Conservation (phyloP, 1,140 invertebrate genomes). For the Lordiphosa collinella region DNA sequence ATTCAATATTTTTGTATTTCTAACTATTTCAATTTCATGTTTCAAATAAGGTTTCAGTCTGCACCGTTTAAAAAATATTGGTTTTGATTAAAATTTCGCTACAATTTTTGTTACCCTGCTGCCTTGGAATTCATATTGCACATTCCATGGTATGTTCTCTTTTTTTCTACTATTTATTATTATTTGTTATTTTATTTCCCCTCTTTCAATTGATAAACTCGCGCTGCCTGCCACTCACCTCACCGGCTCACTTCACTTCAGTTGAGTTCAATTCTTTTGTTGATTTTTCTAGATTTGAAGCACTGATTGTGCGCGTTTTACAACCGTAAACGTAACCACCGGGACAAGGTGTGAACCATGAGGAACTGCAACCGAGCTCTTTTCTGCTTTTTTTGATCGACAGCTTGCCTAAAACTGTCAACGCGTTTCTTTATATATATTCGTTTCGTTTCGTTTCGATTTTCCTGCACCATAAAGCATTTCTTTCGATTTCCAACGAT, state of each 20-base stretch:
- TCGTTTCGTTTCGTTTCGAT: slow-evolving; percentile 43
- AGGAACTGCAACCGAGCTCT: slow-evolving; percentile 30
- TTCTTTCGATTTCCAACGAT: slow-evolving; percentile 64
- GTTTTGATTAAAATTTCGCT: too few species aligned
- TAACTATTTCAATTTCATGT: too few species aligned
- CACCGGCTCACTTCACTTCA: slow-evolving; percentile 33
- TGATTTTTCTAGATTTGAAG: slow-evolving; percentile 75
- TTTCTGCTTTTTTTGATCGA: slow-evolving; percentile 57
- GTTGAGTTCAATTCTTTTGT: slow-evolving; percentile 63
- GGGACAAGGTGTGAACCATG: slow-evolving; percentile 58
- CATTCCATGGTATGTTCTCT: slow-evolving; percentile 17
- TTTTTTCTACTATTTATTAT: slow-evolving; percentile 45
- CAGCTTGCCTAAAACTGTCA: slow-evolving; percentile 77
- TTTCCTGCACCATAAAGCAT: slow-evolving; percentile 47
- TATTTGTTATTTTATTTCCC: slow-evolving; percentile 33
- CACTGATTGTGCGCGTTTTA: slow-evolving; percentile 72
- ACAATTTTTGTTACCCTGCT: too few species aligned
- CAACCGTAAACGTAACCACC: slow-evolving; percentile 30
- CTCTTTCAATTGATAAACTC: slow-evolving; percentile 34
- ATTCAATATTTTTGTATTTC: too few species aligned
- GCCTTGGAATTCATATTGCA: slow-evolving; percentile 8
- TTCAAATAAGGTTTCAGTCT: too few species aligned
- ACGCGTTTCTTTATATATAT: slow-evolving; percentile 61
- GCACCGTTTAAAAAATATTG: too few species aligned
- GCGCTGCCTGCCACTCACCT: slow-evolving; percentile 36